Evolutionary conservation across 1,140 invertebrate species (phyloP).

Genomic region (Drosophila albomicans): DNA sequence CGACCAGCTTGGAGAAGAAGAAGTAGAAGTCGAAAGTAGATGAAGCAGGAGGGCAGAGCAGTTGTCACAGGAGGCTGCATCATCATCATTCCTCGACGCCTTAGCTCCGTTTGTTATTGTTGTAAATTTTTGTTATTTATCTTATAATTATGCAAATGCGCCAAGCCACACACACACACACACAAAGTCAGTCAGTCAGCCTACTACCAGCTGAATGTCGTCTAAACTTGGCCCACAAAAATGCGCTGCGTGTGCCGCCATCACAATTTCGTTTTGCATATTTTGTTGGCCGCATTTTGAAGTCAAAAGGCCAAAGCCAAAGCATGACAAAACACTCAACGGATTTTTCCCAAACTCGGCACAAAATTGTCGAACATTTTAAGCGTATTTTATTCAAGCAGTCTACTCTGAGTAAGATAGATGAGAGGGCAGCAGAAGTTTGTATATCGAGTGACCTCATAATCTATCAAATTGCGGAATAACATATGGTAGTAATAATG

Average conservation of each 20-base stretch:
- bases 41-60: too few relatives aligned
- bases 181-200: background rate
- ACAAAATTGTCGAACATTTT: background rate
- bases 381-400: background rate
- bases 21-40: background rate
- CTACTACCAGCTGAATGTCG: constrained; percentile 1
- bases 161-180: constrained; percentile 2
- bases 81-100: constrained; percentile 12
- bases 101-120: constrained; percentile 54
- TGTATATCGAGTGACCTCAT: too few relatives aligned
- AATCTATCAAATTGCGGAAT: too few relatives aligned
- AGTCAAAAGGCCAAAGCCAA: constrained; percentile 8
- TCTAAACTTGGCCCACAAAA: constrained; percentile 6
- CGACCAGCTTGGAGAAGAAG: constrained; percentile 3
- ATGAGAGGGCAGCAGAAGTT: background rate
- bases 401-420: background rate
- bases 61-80: constrained; percentile 18
- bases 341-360: background rate
- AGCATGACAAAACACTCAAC: constrained; percentile 2
- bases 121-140: constrained; percentile 78
- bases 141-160: constrained; percentile 79
- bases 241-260: constrained; percentile 8
- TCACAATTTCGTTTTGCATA: constrained; percentile 14
- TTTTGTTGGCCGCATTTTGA: constrained; percentile 15
- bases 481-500: too few relatives aligned